phyloP scores from a whole-genome alignment of 2,797 vertebrate species.

The Pseudotriccus pelzelni region DNA sequence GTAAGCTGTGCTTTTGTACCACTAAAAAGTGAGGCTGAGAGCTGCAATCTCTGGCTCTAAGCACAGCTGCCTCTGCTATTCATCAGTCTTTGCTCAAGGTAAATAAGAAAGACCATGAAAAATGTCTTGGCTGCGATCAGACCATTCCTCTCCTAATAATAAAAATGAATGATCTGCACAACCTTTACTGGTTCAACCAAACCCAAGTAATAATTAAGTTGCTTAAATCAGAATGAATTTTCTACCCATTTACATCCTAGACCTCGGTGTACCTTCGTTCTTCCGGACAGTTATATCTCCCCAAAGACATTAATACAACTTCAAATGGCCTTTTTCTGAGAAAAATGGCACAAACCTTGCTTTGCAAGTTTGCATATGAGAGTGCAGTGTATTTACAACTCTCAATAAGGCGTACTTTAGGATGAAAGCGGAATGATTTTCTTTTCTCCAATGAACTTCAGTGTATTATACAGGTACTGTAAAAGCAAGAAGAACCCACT shows the following conservation, averaged over 20 bases:
- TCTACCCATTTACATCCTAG: not conserved
- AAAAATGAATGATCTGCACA: not conserved
- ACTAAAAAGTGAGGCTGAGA: not conserved
- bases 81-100: not conserved
- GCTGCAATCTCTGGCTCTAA: not conserved
- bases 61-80: not conserved
- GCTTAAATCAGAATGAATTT: not conserved
- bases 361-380: not conserved
- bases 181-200: not conserved
- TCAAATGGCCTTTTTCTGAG: not conserved
- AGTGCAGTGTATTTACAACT: not conserved
- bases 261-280: not conserved
- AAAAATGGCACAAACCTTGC: not conserved
- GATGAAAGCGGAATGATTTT: not conserved
- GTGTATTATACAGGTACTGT: not conserved
- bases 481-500: not conserved
- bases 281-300: not conserved
- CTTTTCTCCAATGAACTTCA: not conserved
- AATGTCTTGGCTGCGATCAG: not conserved
- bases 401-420: not conserved
- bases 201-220: not conserved
- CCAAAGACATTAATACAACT: not conserved
- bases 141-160: not conserved
- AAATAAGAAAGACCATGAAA: not conserved
- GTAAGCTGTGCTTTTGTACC: not conserved